Evolutionary conservation across 2,113 vertebrate species (phyloP), one percentile per base, ranked within the genome.

Genomic region (Python bivittatus): DNA sequence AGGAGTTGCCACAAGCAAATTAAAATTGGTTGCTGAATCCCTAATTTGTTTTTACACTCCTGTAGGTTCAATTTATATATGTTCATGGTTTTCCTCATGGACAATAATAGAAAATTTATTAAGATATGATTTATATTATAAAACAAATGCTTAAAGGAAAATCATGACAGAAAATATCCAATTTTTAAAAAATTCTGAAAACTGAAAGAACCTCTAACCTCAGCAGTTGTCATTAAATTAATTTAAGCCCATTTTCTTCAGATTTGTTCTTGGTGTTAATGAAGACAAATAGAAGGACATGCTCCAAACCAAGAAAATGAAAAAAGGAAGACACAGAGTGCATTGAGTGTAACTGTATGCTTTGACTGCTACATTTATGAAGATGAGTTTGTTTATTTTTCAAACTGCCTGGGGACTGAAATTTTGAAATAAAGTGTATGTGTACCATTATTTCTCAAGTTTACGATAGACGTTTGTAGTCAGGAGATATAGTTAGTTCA

Each of bases 191-290:
- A 8, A 54, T 60, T 44, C 53, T 90, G 88, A 94, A 52, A 88
- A 8, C 15, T 72, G 1, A 87, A 91, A n/a, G n/a, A 68, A 64
- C 29, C 33, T 38, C 88, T 20, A 5, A 42, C 52, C 33, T 33
- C 92, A 89, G 85, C 20, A 29, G 8, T 44, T 56, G 92, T 93
- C 48, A 92, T 91, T 87, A 90, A 93, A 95, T 61, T 42, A 56
- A 22, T 13, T 89, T 58, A 92, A 79, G 61, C 53, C 1, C 15
- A 11, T 52, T 1, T 44, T 6, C 6, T 57, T 53, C 17, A 68
- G 4, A 15, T 2, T 25, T 22, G 8, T 54, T 64, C 27, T 4
- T 3, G 4, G 8, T 48, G 56, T 27, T 5, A 13, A 85, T 88
- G 68, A 79, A 79, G n/a, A 38, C 15, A 79, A 79, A 79, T 79